phyloP scores from a whole-genome alignment of 2,797 vertebrate genomes.

The Phataginus tetradactyla region DNA sequence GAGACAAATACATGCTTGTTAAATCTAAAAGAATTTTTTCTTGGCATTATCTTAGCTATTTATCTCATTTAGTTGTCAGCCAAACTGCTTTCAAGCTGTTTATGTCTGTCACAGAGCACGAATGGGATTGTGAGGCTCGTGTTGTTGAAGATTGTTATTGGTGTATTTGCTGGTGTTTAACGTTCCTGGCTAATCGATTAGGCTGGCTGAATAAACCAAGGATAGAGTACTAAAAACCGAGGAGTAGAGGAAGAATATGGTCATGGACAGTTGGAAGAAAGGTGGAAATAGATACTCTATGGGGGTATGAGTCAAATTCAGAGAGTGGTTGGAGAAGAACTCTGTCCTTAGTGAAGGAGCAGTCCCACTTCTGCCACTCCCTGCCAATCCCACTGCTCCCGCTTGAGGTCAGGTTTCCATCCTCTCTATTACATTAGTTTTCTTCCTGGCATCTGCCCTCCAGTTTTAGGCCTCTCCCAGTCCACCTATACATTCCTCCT shows the following conservation, averaged over 20 bases:
- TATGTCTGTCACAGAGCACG: conserved; percentile 16
- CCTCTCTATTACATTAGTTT: neutral
- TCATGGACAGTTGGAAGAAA: neutral
- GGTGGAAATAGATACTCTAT: neutral
- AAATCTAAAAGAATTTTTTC: conserved; percentile 54
- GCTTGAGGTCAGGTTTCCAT: neutral
- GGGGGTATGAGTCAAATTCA: neutral
- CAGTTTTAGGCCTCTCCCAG: neutral
- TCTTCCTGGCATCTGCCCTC: neutral
- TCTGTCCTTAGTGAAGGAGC: neutral
- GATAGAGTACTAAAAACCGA: neutral
- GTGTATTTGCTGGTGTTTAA: neutral
- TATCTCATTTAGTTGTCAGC: conserved; percentile 63
- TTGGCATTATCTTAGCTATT: conserved; percentile 60
- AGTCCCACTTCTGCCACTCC: neutral
- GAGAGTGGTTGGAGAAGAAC: neutral
- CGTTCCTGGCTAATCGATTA: neutral
- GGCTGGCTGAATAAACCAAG: neutral
- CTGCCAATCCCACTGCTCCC: neutral
- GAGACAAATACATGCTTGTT: conserved; percentile 62
- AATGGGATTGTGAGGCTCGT: neutral
- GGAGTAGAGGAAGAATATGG: neutral
- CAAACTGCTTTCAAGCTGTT: conserved; percentile 28
- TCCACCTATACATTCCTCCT: neutral
- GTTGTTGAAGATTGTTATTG: neutral